Base-by-base conservation (phyloP, 2,113 vertebrate genomes). In the Mola mola region DNA sequence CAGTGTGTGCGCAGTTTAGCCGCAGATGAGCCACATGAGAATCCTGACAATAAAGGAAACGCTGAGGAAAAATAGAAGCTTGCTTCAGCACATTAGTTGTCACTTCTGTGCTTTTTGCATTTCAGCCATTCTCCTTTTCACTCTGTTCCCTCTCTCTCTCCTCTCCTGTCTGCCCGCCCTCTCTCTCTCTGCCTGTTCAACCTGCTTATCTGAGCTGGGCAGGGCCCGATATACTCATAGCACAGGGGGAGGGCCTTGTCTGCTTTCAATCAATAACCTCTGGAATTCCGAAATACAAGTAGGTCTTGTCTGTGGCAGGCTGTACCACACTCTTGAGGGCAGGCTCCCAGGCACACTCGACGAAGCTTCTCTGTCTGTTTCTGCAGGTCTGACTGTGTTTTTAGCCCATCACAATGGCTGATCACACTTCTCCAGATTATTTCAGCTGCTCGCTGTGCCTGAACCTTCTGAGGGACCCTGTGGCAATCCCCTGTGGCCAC, bases 231-330 rank as follows among this genome's bases (percentile, higher is more conserved):
- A 62, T 60, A 82, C 85, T 84, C 87, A 43, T 75, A 72, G 77
- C 72, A 56, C 66, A 83, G 79, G 88, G 80, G 88, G 84, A 87
- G 90, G 88, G 73, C 81, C 88, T 87, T 77, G 80, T 70, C 89
- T 91, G 90, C 86, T 91, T 92, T 93, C 90, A 92, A 89, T 92
- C 90, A 92, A 90, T 91, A 92, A 92, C 88, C 84, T 82, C 84
- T 88, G 91, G 91, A 92, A 92, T 91, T 91, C 84, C 88, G 89
- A 91, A 88, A 90, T 87, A 89, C 90, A 87, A 89, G 89, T 88
- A 82, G 80, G 79, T 91, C 87, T 88, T 72, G 88, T 90, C 82
- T 83, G 82, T 78, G 70, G 74, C 79, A 88, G 87, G 78, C 83
- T 69, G 82, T 83, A 72, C 72, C 84, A 86, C 81, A 82, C 65